A percentile compares a stretch with the other conserved stretches of the same genome.
Evolutionary conservation across 2,888 invertebrate genomes (phyloP).

Genomic region (Geophilus truncorum): DNA sequence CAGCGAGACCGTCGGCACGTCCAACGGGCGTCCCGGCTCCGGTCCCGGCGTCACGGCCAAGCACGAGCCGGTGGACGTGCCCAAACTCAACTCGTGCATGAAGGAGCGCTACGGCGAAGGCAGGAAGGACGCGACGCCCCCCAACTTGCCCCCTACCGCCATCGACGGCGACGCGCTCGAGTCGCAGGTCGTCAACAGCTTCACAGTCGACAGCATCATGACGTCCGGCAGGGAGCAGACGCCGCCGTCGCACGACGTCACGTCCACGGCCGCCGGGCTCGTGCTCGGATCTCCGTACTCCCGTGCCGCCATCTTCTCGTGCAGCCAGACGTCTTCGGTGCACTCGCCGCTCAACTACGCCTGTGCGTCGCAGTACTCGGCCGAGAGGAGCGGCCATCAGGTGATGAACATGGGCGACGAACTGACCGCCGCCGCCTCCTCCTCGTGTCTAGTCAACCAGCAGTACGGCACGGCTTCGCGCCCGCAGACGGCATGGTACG

Average conservation of each 20-base stretch:
- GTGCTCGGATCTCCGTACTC: neutral
- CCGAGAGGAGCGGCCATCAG: neutral
- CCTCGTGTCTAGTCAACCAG: constrained; percentile 3
- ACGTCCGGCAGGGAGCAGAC: constrained; percentile 34
- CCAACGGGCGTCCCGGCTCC: constrained; percentile 48
- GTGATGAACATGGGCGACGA: constrained; percentile 31
- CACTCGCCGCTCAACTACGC: constrained; percentile 28
- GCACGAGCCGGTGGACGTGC: constrained; percentile 29
- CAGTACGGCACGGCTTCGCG: neutral
- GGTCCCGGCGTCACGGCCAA: too few species aligned
- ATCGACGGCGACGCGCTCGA: constrained; percentile 37
- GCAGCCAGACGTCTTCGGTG: neutral
- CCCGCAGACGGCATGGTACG: constrained; percentile 30
- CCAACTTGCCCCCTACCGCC: neutral
- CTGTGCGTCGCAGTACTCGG: constrained; percentile 43
- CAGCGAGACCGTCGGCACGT: constrained; percentile 45
- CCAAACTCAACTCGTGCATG: constrained; percentile 35
- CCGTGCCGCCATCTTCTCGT: constrained; percentile 23
- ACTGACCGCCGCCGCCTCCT: neutral
- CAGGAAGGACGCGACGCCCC: neutral
- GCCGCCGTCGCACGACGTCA: neutral
- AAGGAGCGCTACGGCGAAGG: neutral
- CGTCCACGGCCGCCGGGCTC: neutral
- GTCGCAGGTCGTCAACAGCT: constrained; percentile 51
- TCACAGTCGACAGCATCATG: constrained; percentile 61